Evolutionary conservation across 2,797 vertebrate species (phyloP).

Genomic region (Otolemur crassicaudatus): DNA sequence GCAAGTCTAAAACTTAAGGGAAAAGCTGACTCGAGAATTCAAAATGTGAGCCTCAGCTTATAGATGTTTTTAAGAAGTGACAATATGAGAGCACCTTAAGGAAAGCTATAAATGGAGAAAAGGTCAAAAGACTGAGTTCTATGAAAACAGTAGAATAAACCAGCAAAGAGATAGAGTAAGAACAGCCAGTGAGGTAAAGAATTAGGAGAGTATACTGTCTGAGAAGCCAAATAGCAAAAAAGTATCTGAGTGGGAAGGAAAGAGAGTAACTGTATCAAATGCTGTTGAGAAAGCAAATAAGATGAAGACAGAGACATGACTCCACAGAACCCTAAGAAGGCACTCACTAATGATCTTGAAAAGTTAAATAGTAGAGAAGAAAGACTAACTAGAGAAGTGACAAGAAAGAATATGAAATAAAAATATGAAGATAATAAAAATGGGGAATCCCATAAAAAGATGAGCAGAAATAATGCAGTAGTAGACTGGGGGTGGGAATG

Average conservation of each 20-base stretch:
- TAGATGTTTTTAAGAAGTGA: not conserved
- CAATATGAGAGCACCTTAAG: not conserved
- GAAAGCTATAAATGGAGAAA: not conserved
- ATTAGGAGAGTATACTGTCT: not conserved
- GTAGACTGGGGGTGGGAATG: not conserved
- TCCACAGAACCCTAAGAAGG: not conserved
- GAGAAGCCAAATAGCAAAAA: not conserved
- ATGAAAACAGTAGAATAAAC: slow-evolving; percentile 17
- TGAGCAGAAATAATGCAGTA: not conserved
- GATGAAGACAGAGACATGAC: not conserved
- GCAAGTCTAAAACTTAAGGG: not conserved
- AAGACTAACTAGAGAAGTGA: not conserved
- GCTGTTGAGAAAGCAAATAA: not conserved
- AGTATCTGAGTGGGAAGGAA: not conserved
- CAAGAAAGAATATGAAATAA: not conserved
- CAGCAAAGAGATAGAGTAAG: not conserved
- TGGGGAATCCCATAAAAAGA: not conserved
- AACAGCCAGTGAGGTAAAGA: not conserved
- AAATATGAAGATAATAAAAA: not conserved
- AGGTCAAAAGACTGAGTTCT: not conserved
- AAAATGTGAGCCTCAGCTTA: slow-evolving; percentile 29
- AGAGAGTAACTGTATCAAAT: not conserved
- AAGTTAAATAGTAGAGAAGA: not conserved
- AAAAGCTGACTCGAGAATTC: slow-evolving; percentile 28
- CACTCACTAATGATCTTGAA: not conserved